phyloP scores from a whole-genome alignment of 2,113 vertebrate species.

The Menura novaehollandiae region DNA sequence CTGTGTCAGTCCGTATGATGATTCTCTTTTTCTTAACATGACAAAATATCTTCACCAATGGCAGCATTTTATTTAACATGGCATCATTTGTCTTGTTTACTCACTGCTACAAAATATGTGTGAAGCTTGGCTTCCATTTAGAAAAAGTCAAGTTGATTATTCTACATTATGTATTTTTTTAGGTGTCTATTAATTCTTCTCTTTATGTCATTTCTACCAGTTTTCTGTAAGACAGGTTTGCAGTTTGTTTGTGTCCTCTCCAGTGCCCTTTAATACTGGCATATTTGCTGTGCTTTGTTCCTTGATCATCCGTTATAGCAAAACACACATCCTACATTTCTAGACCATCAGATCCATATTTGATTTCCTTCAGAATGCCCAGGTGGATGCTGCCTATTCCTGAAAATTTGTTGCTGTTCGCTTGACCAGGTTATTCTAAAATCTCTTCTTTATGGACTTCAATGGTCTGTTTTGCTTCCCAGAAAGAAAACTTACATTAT shows the following conservation, averaged over 20 bases:
- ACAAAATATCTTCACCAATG: neutral
- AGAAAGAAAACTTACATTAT: neutral
- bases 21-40: neutral
- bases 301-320: neutral
- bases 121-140: neutral
- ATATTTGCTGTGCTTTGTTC: neutral
- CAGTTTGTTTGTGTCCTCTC: neutral
- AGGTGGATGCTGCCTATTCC: neutral
- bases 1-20: neutral
- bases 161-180: neutral
- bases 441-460: neutral
- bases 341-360: neutral
- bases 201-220: neutral
- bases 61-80: neutral
- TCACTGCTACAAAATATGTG: neutral
- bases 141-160: neutral
- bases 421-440: neutral
- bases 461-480: neutral
- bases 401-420: neutral
- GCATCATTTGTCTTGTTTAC: neutral
- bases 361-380: neutral
- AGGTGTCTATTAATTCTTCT: neutral
- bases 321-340: neutral
- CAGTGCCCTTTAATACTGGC: neutral
- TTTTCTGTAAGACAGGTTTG: neutral